Base-by-base conservation (phyloP, 1,140 invertebrate species). In the Leptinotarsa undecemlineata region DNA sequence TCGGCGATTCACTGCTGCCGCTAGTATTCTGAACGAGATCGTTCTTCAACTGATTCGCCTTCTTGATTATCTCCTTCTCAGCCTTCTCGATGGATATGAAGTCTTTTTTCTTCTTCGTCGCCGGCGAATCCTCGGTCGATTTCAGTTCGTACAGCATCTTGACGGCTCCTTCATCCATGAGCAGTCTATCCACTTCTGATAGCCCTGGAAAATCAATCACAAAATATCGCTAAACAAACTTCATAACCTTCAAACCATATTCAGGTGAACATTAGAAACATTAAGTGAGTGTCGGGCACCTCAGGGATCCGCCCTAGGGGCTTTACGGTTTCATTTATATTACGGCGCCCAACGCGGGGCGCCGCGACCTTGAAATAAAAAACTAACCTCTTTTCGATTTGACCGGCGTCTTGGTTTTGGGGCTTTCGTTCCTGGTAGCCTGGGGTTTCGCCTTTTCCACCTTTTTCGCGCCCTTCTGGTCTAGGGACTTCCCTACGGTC, bases 91-190 rank as follows among this genome's bases (percentile, higher is more conserved):
- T 85, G 1, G 87, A 87, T 51, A 87, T 81, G 13, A 87, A 76
- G 48, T 85, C 69, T 60, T 79, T 81, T 69, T 80, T 82, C 21
- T 78, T 76, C 64, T 74, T 81, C 14, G 76, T 63, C 0, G 73
- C 77, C 13, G 74, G 66, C 8, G 70, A 47, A 47, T 83, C 81
- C 21, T 88, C 87, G 14, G 87, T 87, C 72, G 90, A 89, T 79
- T 92, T 90, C 2, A 94, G 87, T 21, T 93, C 91, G 79, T 94
- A 94, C 17, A 95, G 86, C 88, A 95, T 92, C 84, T 95, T 95
- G 1, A 94, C 92, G 3, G 94, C 93, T 1, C 94, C 94, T 83
- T 95, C 94, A 84, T 95, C 94, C 84, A 93, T 93, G 74, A 95
- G 85, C 60, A 95, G 82, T 74, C 88, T 90, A 79, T 94, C 92